A percentile compares a stretch with the other conserved stretches of the same genome.
These are phyloP conservation scores for Leptopilina boulardi DNA, from an alignment of 1,140 invertebrate genomes.

Conservation along the genomic window DNA sequence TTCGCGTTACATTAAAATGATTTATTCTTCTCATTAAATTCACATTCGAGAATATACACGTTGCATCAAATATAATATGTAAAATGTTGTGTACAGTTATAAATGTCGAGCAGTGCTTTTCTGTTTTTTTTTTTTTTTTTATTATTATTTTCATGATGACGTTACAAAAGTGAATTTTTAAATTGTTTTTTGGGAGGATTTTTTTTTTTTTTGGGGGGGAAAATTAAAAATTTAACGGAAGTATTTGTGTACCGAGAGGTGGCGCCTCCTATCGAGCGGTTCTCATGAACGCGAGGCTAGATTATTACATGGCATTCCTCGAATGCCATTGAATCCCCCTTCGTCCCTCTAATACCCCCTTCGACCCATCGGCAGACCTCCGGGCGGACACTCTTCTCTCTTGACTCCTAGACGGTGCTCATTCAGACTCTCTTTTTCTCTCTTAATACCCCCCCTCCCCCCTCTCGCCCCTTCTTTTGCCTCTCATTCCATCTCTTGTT, in stretches of 20 bases:
- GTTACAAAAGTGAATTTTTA: background rate
- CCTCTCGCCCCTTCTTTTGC: slow-evolving; percentile 44
- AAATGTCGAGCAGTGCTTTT: slow-evolving; percentile 19
- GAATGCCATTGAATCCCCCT: slow-evolving; percentile 68
- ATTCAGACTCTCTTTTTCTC: no score
- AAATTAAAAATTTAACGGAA: background rate
- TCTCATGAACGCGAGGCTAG: slow-evolving; percentile 63
- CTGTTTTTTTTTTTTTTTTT: slow-evolving; percentile 3
- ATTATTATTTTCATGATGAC: no score
- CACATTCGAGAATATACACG: slow-evolving; percentile 50
- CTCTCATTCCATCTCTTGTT: slow-evolving; percentile 34
- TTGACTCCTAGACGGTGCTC: slow-evolving; percentile 48
- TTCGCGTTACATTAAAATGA: slow-evolving; percentile 56
- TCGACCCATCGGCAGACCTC: slow-evolving; percentile 42
- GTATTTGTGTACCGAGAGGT: slow-evolving; percentile 61
- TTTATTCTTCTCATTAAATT: slow-evolving; percentile 61
- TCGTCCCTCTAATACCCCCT: slow-evolving; percentile 52
- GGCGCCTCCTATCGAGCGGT: slow-evolving; percentile 68
- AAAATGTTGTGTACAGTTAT: slow-evolving; percentile 19
- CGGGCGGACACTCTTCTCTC: slow-evolving; percentile 27
- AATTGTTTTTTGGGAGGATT: slow-evolving; percentile 34
- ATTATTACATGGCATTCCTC: slow-evolving; percentile 76
- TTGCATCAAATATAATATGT: slow-evolving; percentile 43
- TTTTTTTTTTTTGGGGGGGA: slow-evolving; percentile 29
- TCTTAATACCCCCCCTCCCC: slow-evolving; percentile 18